Evolutionary conservation across 2,797 vertebrate species (phyloP).

Genomic region (Varecia variegata): DNA sequence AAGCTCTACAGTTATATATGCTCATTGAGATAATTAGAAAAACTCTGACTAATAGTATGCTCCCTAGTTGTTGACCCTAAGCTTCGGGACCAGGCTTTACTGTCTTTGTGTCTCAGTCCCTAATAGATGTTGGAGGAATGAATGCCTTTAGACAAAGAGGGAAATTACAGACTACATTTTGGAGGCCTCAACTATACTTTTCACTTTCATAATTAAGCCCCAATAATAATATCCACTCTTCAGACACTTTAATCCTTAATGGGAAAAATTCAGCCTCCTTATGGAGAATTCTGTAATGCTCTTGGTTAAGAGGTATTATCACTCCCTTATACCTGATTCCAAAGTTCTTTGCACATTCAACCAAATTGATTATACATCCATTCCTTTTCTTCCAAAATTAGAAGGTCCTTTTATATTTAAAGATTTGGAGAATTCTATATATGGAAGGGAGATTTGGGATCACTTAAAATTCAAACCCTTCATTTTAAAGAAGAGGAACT

Average conservation of each 20-base stretch:
- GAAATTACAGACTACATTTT: neutral
- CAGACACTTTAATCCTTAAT: neutral
- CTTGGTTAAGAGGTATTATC: neutral
- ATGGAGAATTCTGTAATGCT: neutral
- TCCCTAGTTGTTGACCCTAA: neutral
- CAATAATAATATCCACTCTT: neutral
- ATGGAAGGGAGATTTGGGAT: neutral
- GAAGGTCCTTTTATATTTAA: neutral
- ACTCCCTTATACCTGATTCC: neutral
- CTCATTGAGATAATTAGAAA: neutral
- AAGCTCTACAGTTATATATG: neutral
- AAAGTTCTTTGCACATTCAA: neutral
- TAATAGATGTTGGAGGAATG: neutral
- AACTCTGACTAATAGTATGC: neutral
- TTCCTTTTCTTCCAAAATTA: neutral
- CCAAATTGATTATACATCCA: neutral
- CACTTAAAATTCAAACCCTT: neutral
- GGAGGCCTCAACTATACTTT: neutral
- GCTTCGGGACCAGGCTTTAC: neutral
- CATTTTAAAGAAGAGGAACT: neutral
- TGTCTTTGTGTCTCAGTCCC: neutral
- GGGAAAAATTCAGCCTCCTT: neutral
- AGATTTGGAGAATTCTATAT: neutral
- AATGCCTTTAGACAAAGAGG: neutral
- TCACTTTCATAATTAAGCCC: neutral